Percentiles rank a stretch among this genome's conserved stretches.
Evolutionary conservation across 2,888 invertebrate species (phyloP).

Genomic region (Troilus luridus): DNA sequence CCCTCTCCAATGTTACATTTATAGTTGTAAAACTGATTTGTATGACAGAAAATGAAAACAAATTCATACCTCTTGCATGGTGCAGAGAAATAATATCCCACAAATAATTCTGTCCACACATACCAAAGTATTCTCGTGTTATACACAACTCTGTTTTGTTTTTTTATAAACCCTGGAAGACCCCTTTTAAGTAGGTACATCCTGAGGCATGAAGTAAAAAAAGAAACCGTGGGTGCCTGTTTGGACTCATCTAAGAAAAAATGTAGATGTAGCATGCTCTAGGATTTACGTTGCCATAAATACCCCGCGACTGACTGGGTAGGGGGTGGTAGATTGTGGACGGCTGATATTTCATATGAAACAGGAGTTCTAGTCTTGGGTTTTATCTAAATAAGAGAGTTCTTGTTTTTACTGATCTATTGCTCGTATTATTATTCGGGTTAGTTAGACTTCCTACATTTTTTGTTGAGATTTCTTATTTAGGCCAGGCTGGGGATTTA

Average conservation of each 20-base stretch:
- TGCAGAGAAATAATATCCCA: neutral
- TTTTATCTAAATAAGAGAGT: neutral
- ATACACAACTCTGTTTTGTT: neutral
- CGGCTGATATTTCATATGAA: slow-evolving; percentile 5
- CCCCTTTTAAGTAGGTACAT: neutral
- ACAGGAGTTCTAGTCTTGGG: neutral
- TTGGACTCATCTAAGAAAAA: slow-evolving; percentile 27
- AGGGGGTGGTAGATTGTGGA: neutral
- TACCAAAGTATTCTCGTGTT: neutral
- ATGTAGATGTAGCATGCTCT: slow-evolving; percentile 31
- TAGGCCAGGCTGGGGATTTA: neutral
- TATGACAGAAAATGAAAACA: neutral
- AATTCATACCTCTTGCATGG: no score
- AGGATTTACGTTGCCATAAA: slow-evolving; percentile 44
- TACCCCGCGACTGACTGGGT: neutral
- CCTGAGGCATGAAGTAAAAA: neutral
- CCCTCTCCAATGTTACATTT: neutral
- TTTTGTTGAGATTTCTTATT: neutral
- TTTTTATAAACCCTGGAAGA: neutral
- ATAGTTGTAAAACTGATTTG: neutral
- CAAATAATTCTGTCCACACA: neutral
- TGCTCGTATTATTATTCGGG: neutral
- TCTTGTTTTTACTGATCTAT: neutral
- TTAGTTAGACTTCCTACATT: neutral
- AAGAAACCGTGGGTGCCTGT: slow-evolving; percentile 17